Conservation (phyloP, 2,888 invertebrate species). For the Timema cristinae region DNA sequence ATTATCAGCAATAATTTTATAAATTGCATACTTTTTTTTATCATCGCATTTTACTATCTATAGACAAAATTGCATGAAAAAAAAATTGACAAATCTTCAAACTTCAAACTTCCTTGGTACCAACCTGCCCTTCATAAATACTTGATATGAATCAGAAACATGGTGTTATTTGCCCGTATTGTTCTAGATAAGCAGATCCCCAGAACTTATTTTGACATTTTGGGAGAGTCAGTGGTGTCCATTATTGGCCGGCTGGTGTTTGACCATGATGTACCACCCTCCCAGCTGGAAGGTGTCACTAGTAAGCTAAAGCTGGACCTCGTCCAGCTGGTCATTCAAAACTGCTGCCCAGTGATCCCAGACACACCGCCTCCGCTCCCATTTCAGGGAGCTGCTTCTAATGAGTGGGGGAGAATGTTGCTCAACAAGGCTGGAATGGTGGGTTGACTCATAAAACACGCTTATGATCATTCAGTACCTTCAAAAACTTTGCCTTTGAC, state of each 20-base stretch:
- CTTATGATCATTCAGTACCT: neutral
- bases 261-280: slow-evolving; percentile 60
- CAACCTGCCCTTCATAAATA: too few species aligned
- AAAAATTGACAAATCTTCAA: too few species aligned
- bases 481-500: neutral
- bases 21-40: too few species aligned
- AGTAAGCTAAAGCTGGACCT: slow-evolving; percentile 67
- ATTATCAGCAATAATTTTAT: too few species aligned
- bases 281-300: slow-evolving; percentile 65
- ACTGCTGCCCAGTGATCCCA: slow-evolving; percentile 65
- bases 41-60: too few species aligned
- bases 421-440: slow-evolving; percentile 40
- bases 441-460: neutral
- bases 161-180: too few species aligned
- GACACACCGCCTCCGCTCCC: slow-evolving; percentile 43
- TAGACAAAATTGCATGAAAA: too few species aligned
- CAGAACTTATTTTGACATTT: slow-evolving; percentile 49
- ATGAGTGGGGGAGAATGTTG: slow-evolving; percentile 37
- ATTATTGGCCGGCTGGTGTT: slow-evolving; percentile 62
- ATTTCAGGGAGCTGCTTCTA: slow-evolving; percentile 42
- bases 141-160: too few species aligned
- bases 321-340: slow-evolving; percentile 66
- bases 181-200: neutral
- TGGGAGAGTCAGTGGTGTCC: slow-evolving; percentile 52
- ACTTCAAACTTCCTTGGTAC: too few species aligned